Percentiles rank a stretch among this genome's conserved stretches.
phyloP scores from a whole-genome alignment of 2,888 invertebrate genomes.

The Celastrina argiolus region DNA sequence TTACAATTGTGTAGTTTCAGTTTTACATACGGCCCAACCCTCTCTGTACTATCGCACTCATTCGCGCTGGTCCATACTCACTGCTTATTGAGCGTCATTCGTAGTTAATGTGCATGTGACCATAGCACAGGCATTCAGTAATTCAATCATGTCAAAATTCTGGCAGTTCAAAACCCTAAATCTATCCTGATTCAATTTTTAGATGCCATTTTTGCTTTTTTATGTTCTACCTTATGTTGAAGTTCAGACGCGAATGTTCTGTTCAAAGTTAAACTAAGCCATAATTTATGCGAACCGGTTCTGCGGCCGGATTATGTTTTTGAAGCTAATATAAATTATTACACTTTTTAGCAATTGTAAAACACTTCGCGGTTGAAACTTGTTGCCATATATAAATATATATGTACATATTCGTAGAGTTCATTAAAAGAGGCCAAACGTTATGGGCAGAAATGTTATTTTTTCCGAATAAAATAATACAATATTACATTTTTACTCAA shows the following conservation, averaged over 20 bases:
- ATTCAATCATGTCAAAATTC: background rate
- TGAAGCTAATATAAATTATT: background rate
- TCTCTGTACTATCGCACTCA: constrained; percentile 41
- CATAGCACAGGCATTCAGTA: background rate
- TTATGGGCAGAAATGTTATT: background rate
- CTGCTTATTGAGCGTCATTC: constrained; percentile 3
- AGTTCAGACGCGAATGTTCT: background rate
- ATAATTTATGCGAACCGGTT: background rate
- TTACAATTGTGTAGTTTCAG: constrained; percentile 79
- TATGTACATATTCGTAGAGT: too few species aligned
- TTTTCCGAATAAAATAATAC: background rate
- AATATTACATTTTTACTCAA: background rate
- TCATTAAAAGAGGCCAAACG: background rate
- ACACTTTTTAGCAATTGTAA: background rate
- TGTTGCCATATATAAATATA: background rate
- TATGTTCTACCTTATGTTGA: background rate
- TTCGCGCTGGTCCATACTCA: constrained; percentile 26
- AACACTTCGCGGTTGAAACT: background rate
- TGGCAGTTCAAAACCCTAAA: background rate
- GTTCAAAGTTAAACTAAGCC: background rate
- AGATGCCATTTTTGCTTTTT: background rate
- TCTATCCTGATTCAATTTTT: background rate
- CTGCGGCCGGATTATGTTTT: background rate
- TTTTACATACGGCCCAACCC: constrained; percentile 63
- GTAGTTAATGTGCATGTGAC: constrained; percentile 14